These are phyloP conservation scores for Dyspetes luteomarginatus DNA, from an alignment of 2,888 invertebrate genomes.

Conservation along the genomic window DNA sequence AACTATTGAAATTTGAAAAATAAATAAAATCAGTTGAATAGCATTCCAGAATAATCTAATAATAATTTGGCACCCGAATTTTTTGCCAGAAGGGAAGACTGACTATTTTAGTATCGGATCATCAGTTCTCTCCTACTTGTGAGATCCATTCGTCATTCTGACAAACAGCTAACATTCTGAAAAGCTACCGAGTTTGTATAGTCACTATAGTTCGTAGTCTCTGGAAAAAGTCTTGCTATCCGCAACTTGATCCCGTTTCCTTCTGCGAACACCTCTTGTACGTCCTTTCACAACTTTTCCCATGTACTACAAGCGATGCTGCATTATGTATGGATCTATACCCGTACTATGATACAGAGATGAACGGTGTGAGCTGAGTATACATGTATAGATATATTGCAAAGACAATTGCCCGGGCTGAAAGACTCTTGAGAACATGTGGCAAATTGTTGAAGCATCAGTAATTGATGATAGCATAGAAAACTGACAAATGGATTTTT, in stretches of 20 bases:
- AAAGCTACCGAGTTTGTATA: slow-evolving; percentile 14
- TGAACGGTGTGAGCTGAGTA: not conserved
- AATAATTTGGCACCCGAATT: too few relatives aligned
- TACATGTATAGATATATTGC: not conserved
- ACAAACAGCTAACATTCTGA: slow-evolving; percentile 11
- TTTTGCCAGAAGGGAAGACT: too few relatives aligned
- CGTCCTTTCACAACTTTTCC: slow-evolving; percentile 46
- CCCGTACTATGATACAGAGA: slow-evolving; percentile 13
- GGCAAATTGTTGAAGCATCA: slow-evolving; percentile 47
- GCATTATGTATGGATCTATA: not conserved
- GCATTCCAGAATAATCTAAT: too few relatives aligned
- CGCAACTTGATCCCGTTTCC: slow-evolving; percentile 53
- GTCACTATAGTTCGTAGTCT: not conserved
- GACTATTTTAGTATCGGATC: too few relatives aligned
- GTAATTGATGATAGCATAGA: slow-evolving; percentile 15
- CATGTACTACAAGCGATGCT: slow-evolving; percentile 17
- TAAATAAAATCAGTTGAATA: too few relatives aligned
- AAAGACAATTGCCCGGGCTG: not conserved
- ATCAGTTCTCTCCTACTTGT: not conserved
- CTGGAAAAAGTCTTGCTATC: slow-evolving; percentile 35
- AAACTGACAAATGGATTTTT: slow-evolving; percentile 35
- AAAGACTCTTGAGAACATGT: not conserved
- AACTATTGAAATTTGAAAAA: too few relatives aligned
- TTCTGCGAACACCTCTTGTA: slow-evolving; percentile 4
- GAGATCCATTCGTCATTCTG: slow-evolving; percentile 43